Evolutionary conservation across 2,888 invertebrate genomes (phyloP).

Genomic region (Thereva nobilitata): DNA sequence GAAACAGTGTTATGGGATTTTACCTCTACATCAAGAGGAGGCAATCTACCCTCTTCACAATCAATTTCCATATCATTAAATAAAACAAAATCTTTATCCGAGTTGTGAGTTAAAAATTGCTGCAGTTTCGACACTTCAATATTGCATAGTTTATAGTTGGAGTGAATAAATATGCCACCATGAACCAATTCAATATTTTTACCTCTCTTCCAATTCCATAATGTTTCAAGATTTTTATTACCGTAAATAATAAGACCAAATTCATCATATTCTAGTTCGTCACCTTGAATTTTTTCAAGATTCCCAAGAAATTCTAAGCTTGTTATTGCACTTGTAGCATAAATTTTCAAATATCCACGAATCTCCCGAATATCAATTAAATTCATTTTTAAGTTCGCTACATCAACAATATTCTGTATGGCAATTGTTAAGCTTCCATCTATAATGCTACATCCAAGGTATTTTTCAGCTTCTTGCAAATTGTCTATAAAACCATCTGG

Average conservation of each 20-base stretch:
- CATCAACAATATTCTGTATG: conserved; percentile 57
- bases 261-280: conserved; percentile 60
- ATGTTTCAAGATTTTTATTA: conserved; percentile 73
- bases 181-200: conserved; percentile 62
- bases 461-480: conserved; percentile 67
- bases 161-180: conserved; percentile 74
- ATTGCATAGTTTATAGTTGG: conserved; percentile 79
- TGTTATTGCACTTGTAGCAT: conserved; percentile 66
- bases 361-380: conserved; percentile 75
- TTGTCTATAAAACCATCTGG: conserved; percentile 64
- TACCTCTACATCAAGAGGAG: conserved; percentile 56
- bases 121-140: conserved; percentile 67
- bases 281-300: conserved; percentile 69
- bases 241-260: conserved; percentile 72
- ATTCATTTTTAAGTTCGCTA: conserved; percentile 65
- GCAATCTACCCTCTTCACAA: conserved; percentile 63
- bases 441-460: conserved; percentile 78
- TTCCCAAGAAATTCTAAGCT: conserved; percentile 77
- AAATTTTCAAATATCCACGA: conserved; percentile 72
- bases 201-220: conserved; percentile 61
- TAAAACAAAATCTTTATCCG: conserved; percentile 60
- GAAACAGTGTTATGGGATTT: conserved; percentile 45
- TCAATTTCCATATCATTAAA: conserved; percentile 74
- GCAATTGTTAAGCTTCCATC: conserved; percentile 68
- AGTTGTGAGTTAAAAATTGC: conserved; percentile 58